phyloP scores from a whole-genome alignment of 2,888 invertebrate genomes.

The Arrhopalites spinosus region DNA sequence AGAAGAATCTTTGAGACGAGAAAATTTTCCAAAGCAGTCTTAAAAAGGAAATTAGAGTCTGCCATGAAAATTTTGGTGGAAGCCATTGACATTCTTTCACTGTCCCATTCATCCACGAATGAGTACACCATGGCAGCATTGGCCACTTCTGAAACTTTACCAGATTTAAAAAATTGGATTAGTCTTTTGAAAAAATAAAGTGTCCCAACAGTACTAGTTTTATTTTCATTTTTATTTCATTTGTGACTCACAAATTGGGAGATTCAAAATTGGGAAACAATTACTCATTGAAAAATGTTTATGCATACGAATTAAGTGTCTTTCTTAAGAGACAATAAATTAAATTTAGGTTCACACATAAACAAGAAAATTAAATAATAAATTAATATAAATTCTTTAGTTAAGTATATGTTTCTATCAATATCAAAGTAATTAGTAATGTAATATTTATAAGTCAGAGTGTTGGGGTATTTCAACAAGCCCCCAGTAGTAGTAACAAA shows the following conservation, averaged over 20 bases:
- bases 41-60: conserved; percentile 43
- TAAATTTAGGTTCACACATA: too few species aligned
- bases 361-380: too few species aligned
- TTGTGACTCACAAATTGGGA: background rate
- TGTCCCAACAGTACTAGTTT: too few species aligned
- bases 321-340: too few species aligned
- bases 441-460: too few species aligned
- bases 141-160: conserved; percentile 44
- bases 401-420: too few species aligned
- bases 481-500: too few species aligned
- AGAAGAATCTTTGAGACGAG: conserved; percentile 46
- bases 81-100: conserved; percentile 49
- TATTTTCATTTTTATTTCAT: background rate
- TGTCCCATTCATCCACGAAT: conserved; percentile 43
- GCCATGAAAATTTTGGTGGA: conserved; percentile 45
- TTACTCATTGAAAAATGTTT: too few species aligned
- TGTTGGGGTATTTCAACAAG: too few species aligned
- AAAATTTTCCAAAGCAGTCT: conserved; percentile 46
- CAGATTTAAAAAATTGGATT: conserved; percentile 48
- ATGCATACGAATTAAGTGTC: too few species aligned
- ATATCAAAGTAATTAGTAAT: too few species aligned
- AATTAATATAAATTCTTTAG: too few species aligned
- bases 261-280: background rate
- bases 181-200: conserved; percentile 18
- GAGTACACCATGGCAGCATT: conserved; percentile 39